Conservation (phyloP, 2,113 vertebrate species). For the Vulpes vulpes region DNA sequence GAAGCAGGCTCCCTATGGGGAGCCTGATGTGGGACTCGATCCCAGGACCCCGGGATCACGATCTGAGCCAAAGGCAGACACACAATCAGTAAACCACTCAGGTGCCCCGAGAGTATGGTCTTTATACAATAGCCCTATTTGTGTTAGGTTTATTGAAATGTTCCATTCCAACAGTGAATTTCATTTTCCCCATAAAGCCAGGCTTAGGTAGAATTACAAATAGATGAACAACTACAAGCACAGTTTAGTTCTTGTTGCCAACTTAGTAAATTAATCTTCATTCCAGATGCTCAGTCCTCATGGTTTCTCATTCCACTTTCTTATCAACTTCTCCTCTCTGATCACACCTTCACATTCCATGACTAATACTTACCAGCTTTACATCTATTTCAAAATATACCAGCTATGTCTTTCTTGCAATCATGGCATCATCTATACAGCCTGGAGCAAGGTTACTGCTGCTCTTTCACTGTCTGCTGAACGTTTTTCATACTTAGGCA, state of each 20-base stretch:
- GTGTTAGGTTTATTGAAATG: not conserved
- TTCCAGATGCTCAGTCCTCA: accelerated
- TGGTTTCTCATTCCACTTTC: not conserved
- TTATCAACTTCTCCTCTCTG: not conserved
- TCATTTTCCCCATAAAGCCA: not conserved
- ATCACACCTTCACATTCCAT: not conserved
- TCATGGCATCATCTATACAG: not conserved
- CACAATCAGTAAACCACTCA: no score
- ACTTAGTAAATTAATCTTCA: not conserved
- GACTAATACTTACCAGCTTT: not conserved
- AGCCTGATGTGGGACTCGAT: no score
- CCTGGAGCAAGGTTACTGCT: no score
- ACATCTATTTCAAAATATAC: not conserved
- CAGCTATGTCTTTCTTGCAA: not conserved
- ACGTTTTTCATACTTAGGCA: not conserved
- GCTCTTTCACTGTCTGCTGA: not conserved
- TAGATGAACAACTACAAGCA: not conserved
- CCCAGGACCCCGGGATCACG: no score
- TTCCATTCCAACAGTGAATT: not conserved
- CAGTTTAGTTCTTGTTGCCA: not conserved
- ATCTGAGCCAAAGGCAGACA: no score
- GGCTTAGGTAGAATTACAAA: not conserved
- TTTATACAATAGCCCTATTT: not conserved
- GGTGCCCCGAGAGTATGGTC: not conserved
- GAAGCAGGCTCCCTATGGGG: no score